These are phyloP conservation scores for Catalaphyllia jardinei DNA, from an alignment of 64 coral and sea anemone species.

Conservation along the genomic window DNA sequence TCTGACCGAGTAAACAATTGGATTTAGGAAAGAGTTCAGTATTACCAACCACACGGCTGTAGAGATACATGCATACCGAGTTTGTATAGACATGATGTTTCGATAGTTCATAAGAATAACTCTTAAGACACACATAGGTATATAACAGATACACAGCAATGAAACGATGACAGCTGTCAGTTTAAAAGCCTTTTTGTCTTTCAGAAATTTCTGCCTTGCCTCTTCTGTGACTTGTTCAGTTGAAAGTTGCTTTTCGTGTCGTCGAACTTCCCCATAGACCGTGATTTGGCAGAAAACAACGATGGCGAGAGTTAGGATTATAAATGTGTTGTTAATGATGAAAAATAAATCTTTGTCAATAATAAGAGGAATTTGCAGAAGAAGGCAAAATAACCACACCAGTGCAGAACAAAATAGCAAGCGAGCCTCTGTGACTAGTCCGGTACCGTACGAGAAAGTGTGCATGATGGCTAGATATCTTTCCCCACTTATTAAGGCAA, in stretches of 20 bases:
- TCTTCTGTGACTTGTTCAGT: background rate
- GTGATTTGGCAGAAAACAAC: background rate
- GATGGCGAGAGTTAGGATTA: background rate
- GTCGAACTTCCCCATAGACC: background rate
- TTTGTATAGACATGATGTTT: background rate
- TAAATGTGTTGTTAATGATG: background rate
- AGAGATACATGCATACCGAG: background rate
- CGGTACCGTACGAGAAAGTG: background rate
- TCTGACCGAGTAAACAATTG: conserved; percentile 17
- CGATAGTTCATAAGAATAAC: background rate
- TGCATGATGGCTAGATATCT: background rate
- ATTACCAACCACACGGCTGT: background rate
- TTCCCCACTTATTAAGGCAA: conserved; percentile 1
- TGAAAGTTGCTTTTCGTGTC: background rate
- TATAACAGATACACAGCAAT: background rate
- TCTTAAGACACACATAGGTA: background rate
- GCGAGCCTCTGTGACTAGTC: background rate
- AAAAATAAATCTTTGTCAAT: background rate
- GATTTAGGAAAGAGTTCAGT: conserved; percentile 17
- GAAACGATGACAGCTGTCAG: background rate
- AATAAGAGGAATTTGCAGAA: background rate
- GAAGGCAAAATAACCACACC: background rate
- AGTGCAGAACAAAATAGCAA: background rate
- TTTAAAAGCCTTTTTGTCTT: conserved; percentile 11
- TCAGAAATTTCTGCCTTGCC: background rate